Conservation (phyloP, 1,140 invertebrate species). For the Drosophila obscura region DNA sequence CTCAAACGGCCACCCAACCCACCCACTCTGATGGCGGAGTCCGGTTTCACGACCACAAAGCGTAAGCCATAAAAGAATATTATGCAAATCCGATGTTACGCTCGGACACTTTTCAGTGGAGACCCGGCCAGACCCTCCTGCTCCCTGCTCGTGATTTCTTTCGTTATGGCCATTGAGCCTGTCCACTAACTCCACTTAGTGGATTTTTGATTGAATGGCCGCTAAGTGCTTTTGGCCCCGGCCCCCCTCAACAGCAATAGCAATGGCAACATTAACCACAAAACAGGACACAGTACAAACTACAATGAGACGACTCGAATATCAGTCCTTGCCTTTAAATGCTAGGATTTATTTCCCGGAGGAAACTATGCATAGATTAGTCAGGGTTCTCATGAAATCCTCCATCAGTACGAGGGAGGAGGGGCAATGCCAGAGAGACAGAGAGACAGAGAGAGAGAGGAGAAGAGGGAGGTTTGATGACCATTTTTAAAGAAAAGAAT, state of each 20-base stretch:
- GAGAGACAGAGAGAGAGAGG: constrained; percentile 9
- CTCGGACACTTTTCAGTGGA: constrained; percentile 69
- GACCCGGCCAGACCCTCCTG: constrained; percentile 2
- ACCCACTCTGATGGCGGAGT: neutral
- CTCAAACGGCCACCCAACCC: neutral
- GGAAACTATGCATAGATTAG: constrained; percentile 20
- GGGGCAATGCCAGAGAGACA: no score
- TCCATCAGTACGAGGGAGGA: no score
- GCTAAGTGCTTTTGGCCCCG: constrained; percentile 58
- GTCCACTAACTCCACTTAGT: constrained; percentile 35
- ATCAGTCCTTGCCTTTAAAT: constrained; percentile 7
- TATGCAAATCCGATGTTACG: constrained; percentile 74
- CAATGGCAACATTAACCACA: neutral
- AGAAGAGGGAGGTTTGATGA: neutral
- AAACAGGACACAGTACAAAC: neutral
- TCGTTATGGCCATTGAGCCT: neutral
- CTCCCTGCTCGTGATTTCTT: neutral
- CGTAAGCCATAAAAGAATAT: constrained; percentile 59
- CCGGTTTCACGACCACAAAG: constrained; percentile 27
- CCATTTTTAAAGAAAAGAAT: constrained; percentile 72
- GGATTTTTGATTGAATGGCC: constrained; percentile 66
- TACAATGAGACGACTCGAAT: constrained; percentile 30
- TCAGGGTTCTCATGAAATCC: constrained; percentile 19
- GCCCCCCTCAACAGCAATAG: neutral
- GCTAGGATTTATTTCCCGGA: neutral